phyloP scores from a whole-genome alignment of 2,797 vertebrate species.

The Bovichtus diacanthus region DNA sequence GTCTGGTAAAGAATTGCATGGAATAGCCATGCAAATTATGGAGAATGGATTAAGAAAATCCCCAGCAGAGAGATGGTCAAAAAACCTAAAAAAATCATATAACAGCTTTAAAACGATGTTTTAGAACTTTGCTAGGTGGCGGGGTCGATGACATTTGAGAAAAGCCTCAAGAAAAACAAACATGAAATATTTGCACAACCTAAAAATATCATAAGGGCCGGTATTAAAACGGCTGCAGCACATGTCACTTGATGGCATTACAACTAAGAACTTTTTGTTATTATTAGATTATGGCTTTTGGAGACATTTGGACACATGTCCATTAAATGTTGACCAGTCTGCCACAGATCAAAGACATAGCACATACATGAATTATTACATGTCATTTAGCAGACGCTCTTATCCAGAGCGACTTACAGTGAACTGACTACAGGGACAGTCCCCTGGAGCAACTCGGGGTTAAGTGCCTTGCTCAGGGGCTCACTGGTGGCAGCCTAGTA shows the following conservation, averaged over 20 bases:
- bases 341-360: slow-evolving; percentile 1
- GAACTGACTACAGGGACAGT: too few species aligned
- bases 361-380: not conserved
- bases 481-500: too few species aligned
- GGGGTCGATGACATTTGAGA: not conserved
- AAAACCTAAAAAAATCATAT: not conserved
- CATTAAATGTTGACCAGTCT: not conserved
- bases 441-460: too few species aligned
- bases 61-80: not conserved
- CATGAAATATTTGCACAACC: not conserved
- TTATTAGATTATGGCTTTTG: not conserved
- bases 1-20: slow-evolving; percentile 24
- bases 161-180: not conserved
- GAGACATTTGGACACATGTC: not conserved
- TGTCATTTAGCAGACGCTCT: too few species aligned
- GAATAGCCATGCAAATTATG: slow-evolving; percentile 14
- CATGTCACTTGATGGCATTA: not conserved
- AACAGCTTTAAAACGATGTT: not conserved
- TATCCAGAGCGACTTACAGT: too few species aligned
- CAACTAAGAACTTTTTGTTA: not conserved
- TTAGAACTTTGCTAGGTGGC: not conserved
- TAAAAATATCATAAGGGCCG: not conserved
- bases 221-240: not conserved
- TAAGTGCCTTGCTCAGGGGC: too few species aligned
- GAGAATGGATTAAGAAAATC: slow-evolving; percentile 36